Conservation (phyloP, 2,888 invertebrate genomes). For the Mythimna albipuncta region DNA sequence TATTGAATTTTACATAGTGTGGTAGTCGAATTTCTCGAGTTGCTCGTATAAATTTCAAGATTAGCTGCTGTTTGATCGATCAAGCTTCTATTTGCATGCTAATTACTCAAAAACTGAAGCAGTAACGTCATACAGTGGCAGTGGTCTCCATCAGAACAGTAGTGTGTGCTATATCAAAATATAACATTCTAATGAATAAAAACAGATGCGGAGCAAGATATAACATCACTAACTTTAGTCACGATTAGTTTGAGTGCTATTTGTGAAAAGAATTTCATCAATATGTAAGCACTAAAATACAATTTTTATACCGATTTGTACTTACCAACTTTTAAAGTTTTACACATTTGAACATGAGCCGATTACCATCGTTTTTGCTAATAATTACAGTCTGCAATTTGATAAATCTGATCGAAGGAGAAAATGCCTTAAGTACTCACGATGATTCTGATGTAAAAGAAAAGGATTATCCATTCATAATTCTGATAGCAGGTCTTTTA, state of each 20-base stretch:
- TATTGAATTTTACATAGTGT: background rate
- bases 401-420: background rate
- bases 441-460: background rate
- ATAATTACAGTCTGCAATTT: background rate
- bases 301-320: background rate
- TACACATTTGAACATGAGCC: slow-evolving; percentile 3
- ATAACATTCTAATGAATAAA: background rate
- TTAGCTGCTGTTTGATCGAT: background rate
- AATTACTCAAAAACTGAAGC: background rate
- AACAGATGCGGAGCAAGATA: background rate
- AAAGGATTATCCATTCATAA: slow-evolving; percentile 8
- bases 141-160: too few species aligned
- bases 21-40: background rate
- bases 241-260: background rate
- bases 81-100: background rate
- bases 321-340: background rate
- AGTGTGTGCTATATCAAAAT: background rate
- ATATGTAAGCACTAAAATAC: background rate
- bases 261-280: background rate
- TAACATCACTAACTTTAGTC: background rate
- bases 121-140: background rate
- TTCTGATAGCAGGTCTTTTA: slow-evolving; percentile 2
- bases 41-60: background rate
- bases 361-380: background rate
- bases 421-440: background rate